Base-by-base conservation (phyloP, 1,140 invertebrate genomes). In the Bombus waltoni region DNA sequence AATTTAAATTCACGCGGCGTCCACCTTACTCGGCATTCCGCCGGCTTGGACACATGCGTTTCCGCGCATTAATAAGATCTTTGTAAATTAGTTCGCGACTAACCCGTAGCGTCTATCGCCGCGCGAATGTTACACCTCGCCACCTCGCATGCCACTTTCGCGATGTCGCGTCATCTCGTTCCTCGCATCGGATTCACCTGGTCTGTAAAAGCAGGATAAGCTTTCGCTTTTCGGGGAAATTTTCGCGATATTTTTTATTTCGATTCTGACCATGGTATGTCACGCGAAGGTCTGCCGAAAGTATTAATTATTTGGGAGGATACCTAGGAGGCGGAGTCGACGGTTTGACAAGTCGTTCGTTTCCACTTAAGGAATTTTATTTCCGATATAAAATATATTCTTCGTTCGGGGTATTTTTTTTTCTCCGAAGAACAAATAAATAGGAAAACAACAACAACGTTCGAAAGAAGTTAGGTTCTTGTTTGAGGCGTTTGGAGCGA, bases 1-100 rank as follows among this genome's bases (percentile, higher is more conserved):
- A 87, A 93, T 93, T 93, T 93, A 93, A 93, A 93, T 93, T 93
- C 93, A 93, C 90, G 87, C 91, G 78, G 87, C 89, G 92, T 93
- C 86, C 65, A 72, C 77, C 86, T 91, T 89, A 73, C 80, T 84
- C 77, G 57, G 47, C 77, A 59, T 77, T 80, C 89, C 78, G 79
- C 76, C 65, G 73, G 40, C 70, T 59, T 59, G 76, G 84, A 78
- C 77, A 74, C 89, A 88, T 86, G 84, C 89, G 87, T 88, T 90
- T 91, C 89, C 83, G 77, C 80, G 87, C 91, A 90, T 92, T 92
- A 92, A 92, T 91, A 87, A 88, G 80, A 85, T 72, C 79, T 90
- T 89, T 88, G 88, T 88, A 90, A 92, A 92, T 92, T 92, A 92
- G 90, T 87, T 79, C 82, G 86, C 85, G 81, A 83, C 68, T 59